Conservation (phyloP, 1,140 invertebrate genomes). For the Neodiprion lecontei region DNA sequence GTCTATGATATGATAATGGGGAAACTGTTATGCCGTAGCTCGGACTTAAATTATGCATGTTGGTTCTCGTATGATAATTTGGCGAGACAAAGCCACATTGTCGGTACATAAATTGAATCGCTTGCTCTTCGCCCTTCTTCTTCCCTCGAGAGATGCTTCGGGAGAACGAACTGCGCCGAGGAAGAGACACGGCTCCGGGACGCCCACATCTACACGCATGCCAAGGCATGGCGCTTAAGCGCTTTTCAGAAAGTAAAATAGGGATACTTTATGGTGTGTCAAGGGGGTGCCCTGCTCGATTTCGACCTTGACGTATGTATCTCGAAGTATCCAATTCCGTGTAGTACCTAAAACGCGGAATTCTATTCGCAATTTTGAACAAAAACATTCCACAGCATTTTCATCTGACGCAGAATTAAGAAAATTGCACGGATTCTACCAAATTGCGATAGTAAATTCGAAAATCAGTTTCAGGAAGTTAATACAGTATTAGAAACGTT, state of each 20-base stretch:
- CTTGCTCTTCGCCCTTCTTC: constrained; percentile 25
- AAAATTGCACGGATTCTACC: no score
- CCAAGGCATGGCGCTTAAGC: neutral
- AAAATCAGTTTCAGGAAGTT: no score
- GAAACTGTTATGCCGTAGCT: constrained; percentile 17
- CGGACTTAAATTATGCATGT: constrained; percentile 44
- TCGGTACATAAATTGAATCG: constrained; percentile 57
- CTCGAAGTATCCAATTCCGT: no score
- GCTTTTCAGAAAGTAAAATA: neutral
- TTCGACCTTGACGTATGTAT: no score
- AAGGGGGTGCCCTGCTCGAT: no score
- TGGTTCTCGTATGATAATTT: constrained; percentile 56
- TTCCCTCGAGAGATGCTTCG: constrained; percentile 8
- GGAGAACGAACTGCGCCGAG: neutral
- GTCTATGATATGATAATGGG: constrained; percentile 54
- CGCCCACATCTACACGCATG: neutral
- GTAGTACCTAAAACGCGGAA: no score
- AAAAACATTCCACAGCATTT: no score
- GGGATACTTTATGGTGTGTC: no score
- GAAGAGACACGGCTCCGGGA: neutral
- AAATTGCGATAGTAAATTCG: no score
- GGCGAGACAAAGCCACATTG: constrained; percentile 59
- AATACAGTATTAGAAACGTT: no score
- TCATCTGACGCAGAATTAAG: no score
- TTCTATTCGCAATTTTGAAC: no score